Evolutionary conservation across 2,113 vertebrate species (phyloP).

Genomic region (Halichoeres trimaculatus): DNA sequence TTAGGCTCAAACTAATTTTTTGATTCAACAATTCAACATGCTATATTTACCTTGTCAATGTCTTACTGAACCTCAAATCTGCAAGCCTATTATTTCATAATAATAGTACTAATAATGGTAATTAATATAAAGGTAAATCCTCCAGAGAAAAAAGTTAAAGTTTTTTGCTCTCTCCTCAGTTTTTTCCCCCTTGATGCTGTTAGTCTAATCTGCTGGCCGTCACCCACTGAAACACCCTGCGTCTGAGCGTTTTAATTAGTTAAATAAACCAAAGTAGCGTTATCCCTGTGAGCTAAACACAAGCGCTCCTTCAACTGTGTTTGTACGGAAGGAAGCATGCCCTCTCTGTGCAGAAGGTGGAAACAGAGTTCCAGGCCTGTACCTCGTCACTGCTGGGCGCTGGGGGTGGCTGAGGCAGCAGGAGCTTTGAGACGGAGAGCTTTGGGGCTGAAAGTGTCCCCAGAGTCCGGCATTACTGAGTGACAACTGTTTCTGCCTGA

Average conservation of each 20-base stretch:
- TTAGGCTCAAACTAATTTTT: no score
- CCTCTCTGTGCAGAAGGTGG: slow-evolving; percentile 62
- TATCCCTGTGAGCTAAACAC: slow-evolving; percentile 58
- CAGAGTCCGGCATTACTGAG: slow-evolving; percentile 83
- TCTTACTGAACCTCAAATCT: no score
- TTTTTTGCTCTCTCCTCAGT: slow-evolving; percentile 22
- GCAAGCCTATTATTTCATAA: no score
- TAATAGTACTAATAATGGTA: neutral
- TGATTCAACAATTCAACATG: no score
- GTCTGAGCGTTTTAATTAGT: slow-evolving; percentile 75
- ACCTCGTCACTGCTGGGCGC: slow-evolving; percentile 47
- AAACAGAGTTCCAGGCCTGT: slow-evolving; percentile 70
- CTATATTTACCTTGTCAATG: no score
- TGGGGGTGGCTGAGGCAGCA: slow-evolving; percentile 42
- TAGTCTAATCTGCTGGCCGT: slow-evolving; percentile 40
- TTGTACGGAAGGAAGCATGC: slow-evolving; percentile 68
- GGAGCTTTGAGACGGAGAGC: slow-evolving; percentile 53
- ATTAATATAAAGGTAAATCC: slow-evolving; percentile 2
- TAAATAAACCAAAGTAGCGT: slow-evolving; percentile 71
- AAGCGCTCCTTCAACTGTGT: slow-evolving; percentile 55
- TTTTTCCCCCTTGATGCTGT: slow-evolving; percentile 1
- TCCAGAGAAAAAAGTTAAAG: neutral
- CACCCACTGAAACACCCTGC: slow-evolving; percentile 39
- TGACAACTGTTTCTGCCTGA: slow-evolving; percentile 92
- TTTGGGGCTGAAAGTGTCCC: slow-evolving; percentile 64